A percentile compares a stretch with the other conserved stretches of the same genome.
Evolutionary conservation across 2,113 vertebrate genomes (phyloP).

Genomic region (Symphodus melops): DNA sequence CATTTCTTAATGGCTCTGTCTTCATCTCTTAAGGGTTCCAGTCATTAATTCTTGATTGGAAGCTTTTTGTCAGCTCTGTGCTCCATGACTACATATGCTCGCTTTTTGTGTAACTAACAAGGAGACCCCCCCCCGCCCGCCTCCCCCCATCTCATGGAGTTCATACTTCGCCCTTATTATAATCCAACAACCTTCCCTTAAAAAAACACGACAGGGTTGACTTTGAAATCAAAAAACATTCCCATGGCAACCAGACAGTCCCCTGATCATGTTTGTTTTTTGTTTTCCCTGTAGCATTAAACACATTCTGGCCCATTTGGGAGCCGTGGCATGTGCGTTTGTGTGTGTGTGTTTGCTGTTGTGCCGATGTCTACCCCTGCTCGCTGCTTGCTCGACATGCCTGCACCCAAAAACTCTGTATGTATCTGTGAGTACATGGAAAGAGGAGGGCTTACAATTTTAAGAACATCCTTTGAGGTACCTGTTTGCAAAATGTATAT

Average conservation of each 20-base stretch:
- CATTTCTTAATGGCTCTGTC: constrained; percentile 47
- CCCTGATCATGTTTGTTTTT: constrained; percentile 32
- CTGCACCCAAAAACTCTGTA: background rate
- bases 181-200: constrained; percentile 13
- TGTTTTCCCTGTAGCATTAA: constrained; percentile 26
- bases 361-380: background rate
- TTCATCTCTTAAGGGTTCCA: constrained; percentile 30
- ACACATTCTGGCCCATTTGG: constrained; percentile 43
- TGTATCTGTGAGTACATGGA: no score
- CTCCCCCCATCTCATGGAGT: no score
- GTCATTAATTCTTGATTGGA: constrained; percentile 33
- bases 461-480: background rate
- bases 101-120: constrained; percentile 19
- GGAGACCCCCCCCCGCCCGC: background rate
- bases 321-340: background rate
- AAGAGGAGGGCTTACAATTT: no score
- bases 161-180: constrained; percentile 49
- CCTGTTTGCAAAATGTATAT: constrained; percentile 9
- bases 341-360: background rate
- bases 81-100: background rate
- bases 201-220: constrained; percentile 23
- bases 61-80: background rate
- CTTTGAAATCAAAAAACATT: constrained; percentile 43
- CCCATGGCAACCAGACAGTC: constrained; percentile 53
- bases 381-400: no score